Percentiles rank a stretch among this genome's conserved stretches.
Evolutionary conservation across 2,888 invertebrate species (phyloP).

Genomic region (Automeris io): DNA sequence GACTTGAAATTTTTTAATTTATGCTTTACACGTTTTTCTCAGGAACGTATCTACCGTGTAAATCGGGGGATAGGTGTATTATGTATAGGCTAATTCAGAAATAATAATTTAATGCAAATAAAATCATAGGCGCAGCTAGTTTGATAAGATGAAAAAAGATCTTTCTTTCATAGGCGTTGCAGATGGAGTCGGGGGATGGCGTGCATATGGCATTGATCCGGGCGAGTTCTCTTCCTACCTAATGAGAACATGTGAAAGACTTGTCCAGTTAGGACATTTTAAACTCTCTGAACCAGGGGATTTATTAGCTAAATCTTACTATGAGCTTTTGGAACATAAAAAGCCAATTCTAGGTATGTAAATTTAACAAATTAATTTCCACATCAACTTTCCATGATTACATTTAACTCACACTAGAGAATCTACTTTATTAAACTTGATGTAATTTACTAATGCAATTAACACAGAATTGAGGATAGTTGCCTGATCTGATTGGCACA

Average conservation of each 20-base stretch:
- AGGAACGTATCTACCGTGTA: no score
- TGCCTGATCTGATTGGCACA: no score
- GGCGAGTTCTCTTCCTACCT: constrained; percentile 96
- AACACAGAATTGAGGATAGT: no score
- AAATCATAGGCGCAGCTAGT: no score
- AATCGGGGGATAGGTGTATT: no score
- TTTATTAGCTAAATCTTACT: constrained; percentile 93
- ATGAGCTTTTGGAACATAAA: constrained; percentile 93
- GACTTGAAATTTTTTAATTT: no score
- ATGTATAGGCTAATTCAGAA: no score
- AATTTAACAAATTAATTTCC: not conserved
- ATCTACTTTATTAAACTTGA: no score
- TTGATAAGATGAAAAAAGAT: not conserved
- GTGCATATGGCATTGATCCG: constrained; percentile 97
- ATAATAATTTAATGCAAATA: no score
- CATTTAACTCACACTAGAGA: not conserved
- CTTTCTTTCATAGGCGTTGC: constrained; percentile 88
- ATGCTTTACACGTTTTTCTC: no score
- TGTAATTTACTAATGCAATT: no score
- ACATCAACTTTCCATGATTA: not conserved
- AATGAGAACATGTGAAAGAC: constrained; percentile 95
- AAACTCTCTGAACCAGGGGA: constrained; percentile 91
- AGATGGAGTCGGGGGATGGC: constrained; percentile 99
- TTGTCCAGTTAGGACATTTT: constrained; percentile 93
- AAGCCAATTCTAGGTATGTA: constrained; percentile 90